Evolutionary conservation across 2,113 vertebrate species (phyloP), one percentile per base, ranked within the genome.

Genomic region (Phoxinus phoxinus): DNA sequence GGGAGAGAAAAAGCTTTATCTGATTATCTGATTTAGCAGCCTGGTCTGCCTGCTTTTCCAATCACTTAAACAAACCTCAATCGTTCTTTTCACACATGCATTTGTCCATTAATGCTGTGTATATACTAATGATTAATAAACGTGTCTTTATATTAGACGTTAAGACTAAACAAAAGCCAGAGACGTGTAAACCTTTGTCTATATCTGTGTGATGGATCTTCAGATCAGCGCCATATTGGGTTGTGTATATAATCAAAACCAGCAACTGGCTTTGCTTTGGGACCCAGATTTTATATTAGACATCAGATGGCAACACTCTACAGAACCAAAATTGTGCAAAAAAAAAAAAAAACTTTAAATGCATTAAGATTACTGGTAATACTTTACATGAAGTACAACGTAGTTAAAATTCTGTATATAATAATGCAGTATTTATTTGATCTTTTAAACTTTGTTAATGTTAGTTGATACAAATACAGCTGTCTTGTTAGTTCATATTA

Each of bases 141-240:
- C 67, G 59, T 59, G 61, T 87, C 89, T 83, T 86, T 85, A 88
- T 77, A 44, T 84, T 84, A 78, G 59, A 53, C 83, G 61, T 85
- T 53, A 75, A 93, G 91, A 91, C 92, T 92, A 91, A 91, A 92
- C 88, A 88, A 86, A 89, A 91, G 92, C 86, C 89, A 77, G 6
- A 86, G 82, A 84, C 86, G 85, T 85, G 85, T 88, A 92, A 88
- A 93, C 84, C 73, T 74, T 74, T 8, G 59, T 71, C 81, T 86
- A 80, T 77, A 92, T 90, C 89, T 87, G 74, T 69, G 32, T 81
- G 86, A 86, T 81, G 77, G 79, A 92, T 91, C 89, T 89, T 79
- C 75, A 86, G 35, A 88, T 71, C 41, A 30, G 79, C 12, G 15
- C 19, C 79, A 30, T 69, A n/a, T 32, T 48, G 17, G 19, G 61